Evolutionary conservation across 1,140 invertebrate genomes (phyloP), one percentile per base, ranked within the genome.

Genomic region (Drosophila teissieri): DNA sequence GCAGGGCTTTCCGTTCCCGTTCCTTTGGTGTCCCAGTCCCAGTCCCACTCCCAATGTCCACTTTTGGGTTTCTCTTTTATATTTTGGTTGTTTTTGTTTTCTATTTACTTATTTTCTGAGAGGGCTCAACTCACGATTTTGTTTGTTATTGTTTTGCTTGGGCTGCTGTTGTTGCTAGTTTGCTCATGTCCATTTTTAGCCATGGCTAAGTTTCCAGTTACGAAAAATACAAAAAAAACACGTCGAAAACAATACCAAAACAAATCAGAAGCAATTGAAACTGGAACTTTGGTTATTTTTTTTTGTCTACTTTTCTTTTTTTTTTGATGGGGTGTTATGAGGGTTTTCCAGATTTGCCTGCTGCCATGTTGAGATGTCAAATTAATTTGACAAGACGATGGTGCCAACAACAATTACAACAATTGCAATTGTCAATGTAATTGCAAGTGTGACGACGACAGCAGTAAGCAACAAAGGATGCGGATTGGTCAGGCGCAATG

Each of bases 311-410:
- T 19, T 24, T 15, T 22, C 11, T 48, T 12, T 10, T 22, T 10
- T 22, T 5, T 36, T 14, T 51, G 22, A 8, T 36, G 22, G 44
- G 51, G 42, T 65, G 57, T 48, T 65, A 65, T 67, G 36, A 67
- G 64, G 37, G 60, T 62, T 37, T 51, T 36, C 60, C 42, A 48
- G 24, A 42, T 46, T 73, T 67, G 80, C 82, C 74, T 78, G 53
- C 72, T 51, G 37, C 65, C 73, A 63, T 82, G 80, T 75, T 75
- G 79, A 89, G 60, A 63, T 83, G 81, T 78, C 81, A 83, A 88
- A 88, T 88, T 88, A 88, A 88, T 88, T 88, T 88, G 84, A 88
- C 84, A 89, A 88, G 80, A 77, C 67, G 79, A 88, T 88, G 74
- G 74, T 86, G 82, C 82, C 82, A 86, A 82, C 83, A 86, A 78